Base-by-base conservation (phyloP, 2,113 vertebrate species). In the Halichoeres trimaculatus region DNA sequence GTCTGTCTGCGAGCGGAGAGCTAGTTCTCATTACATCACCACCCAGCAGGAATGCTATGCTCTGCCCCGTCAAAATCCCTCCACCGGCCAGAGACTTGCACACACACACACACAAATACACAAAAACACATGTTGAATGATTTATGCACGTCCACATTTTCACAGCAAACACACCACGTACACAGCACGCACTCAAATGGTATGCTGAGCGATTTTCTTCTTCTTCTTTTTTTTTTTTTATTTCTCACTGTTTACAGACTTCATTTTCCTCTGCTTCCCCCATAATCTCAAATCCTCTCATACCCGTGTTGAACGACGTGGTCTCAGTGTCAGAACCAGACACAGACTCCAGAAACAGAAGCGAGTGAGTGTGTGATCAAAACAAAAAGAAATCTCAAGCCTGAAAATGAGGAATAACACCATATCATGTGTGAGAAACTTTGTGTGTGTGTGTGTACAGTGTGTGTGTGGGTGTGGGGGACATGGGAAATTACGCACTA, bases 21-120 rank as follows among this genome's bases (percentile, higher is more conserved):
- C 87, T 86, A 90, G 92, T 95, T 95, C 94, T 94, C 93, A 95
- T 94, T 93, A 95, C 94, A 95, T 94, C 94, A 95, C 89, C 92
- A 88, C 88, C 76, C 89, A 87, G 89, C 93, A 92, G 93, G 94
- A 94, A 95, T 95, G 93, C 89, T 87, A 81, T 53, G 80, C 88
- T 91, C 86, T 89, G 89, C 87, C 87, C 90, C 82, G 88, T 91
- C 91, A 91, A 92, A 94, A 92, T 78, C 89, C 77, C 83, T 86
- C 72, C 63, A 84, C 75, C 57, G 38, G 87, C 82, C 88, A 82
- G 86, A 48, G 59, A 70, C 74, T 62, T 62, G 20, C 80, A 61
- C 82, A 24, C 64, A 54, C 54, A 38, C 50, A 40, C 43, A 48
- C 64, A 54, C 52, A 56, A 13, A 50, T 6, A 30, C 53, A 57